Conservation (phyloP, 2,888 invertebrate genomes). For the Pandemis corylana region DNA sequence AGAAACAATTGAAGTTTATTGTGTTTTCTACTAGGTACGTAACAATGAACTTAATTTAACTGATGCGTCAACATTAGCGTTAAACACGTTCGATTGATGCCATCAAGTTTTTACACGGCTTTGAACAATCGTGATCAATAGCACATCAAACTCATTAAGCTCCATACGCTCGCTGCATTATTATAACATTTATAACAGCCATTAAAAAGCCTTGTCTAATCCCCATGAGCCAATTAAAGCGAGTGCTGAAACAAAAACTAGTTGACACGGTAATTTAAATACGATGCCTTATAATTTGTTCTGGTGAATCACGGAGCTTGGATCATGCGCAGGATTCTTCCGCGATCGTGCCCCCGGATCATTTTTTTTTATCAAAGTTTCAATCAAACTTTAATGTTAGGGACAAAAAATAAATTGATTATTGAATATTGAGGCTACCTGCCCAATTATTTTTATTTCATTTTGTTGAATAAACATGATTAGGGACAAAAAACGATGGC, state of each 20-base stretch:
- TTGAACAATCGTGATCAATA: constrained; percentile 47
- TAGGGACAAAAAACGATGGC: constrained; percentile 27
- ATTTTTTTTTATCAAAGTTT: constrained; percentile 50
- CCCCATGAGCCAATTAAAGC: constrained; percentile 47
- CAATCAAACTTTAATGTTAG: constrained; percentile 54
- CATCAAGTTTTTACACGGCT: constrained; percentile 17
- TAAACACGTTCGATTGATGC: neutral
- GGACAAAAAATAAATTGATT: constrained; percentile 42
- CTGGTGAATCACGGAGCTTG: constrained; percentile 52
- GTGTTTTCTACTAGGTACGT: neutral
- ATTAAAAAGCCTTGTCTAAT: constrained; percentile 26
- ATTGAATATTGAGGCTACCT: constrained; percentile 32
- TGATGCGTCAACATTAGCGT: constrained; percentile 2
- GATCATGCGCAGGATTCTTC: constrained; percentile 69
- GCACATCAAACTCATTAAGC: constrained; percentile 42
- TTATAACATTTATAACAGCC: constrained; percentile 3
- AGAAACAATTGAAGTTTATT: neutral
- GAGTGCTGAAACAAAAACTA: constrained; percentile 56
- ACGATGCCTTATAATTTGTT: constrained; percentile 46
- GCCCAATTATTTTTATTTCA: constrained; percentile 25
- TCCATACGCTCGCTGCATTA: constrained; percentile 14
- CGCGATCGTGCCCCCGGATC: constrained; percentile 68
- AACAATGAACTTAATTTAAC: constrained; percentile 1
- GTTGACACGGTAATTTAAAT: constrained; percentile 57
- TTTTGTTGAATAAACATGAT: constrained; percentile 39